A percentile compares a stretch with the other conserved stretches of the same genome.
These are phyloP conservation scores for Glaucidium brasilianum DNA, from an alignment of 2,113 vertebrate genomes.

Conservation along the genomic window DNA sequence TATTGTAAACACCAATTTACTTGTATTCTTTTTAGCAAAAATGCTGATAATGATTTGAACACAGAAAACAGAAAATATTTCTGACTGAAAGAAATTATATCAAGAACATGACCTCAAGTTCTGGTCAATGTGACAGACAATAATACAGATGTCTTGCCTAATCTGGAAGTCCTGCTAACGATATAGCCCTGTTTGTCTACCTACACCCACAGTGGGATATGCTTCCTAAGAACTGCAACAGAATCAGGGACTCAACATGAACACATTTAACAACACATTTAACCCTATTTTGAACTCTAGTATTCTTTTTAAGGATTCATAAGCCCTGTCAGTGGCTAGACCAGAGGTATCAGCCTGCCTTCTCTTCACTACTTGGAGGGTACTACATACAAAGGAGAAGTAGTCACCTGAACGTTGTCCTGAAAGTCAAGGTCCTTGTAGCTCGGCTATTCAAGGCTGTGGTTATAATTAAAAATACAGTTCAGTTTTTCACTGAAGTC, in stretches of 20 bases:
- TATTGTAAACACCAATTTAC: not conserved
- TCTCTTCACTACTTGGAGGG: not conserved
- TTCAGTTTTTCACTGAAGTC: not conserved
- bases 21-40: not conserved
- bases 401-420: not conserved
- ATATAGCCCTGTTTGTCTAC: not conserved
- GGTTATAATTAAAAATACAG: not conserved
- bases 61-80: not conserved
- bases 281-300: not conserved
- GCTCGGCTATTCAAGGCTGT: not conserved
- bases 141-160: not conserved
- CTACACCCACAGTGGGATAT: rapidly evolving
- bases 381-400: not conserved
- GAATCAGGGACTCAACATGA: not conserved
- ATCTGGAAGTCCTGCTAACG: not conserved
- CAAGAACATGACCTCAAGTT: not conserved
- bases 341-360: not conserved
- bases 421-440: not conserved
- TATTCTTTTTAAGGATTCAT: not conserved
- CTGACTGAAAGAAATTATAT: not conserved
- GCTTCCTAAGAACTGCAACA: not conserved
- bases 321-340: not conserved
- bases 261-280: not conserved
- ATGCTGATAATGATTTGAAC: not conserved
- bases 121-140: not conserved